Evolutionary conservation across 2,797 vertebrate species (phyloP), one percentile per base, ranked within the genome.

Genomic region (Diglossa cyanea): DNA sequence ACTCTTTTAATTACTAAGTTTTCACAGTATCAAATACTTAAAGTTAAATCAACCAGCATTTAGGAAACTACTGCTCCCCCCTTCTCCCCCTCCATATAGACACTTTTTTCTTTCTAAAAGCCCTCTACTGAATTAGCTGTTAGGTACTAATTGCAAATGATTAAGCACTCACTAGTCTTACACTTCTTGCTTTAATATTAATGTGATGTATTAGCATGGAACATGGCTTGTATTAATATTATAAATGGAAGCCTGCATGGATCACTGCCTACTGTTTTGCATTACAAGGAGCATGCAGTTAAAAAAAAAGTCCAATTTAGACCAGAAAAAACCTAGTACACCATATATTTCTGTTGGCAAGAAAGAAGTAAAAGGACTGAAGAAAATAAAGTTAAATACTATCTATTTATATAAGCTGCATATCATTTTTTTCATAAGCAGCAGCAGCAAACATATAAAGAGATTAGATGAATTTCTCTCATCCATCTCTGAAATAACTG

Each of bases 141-240:
- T 97, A 98, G 97, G 97, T 98, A 97, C 96, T 98, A 98, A 98
- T 98, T 98, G 97, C 96, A 97, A 97, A 97, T 98, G 97, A 98
- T 98, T 98, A 98, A 98, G 97, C 96, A 96, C 97, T 98, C 96
- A 97, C 98, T 86, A 94, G 97, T 96, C 94, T 97, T 97, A 94
- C 95, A 97, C 95, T 97, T 97, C 96, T 97, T 97, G 88, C 93
- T 98, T 98, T 97, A 98, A 98, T 98, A 98, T 98, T 98, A 98
- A 98, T 98, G 96, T 97, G 96, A 94, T 96, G 93, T 96, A 97
- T 98, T 98, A 97, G 96, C 95, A 97, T 97, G 93, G 97, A 98
- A 97, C 97, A 97, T 95, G 90, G 96, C 86, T 97, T 97, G 87
- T 97, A 98, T 98, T 98, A 98, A 97, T 98, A 97, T 98, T 98